phyloP scores from a whole-genome alignment of 2,113 vertebrate genomes.

The Corapipo altera region DNA sequence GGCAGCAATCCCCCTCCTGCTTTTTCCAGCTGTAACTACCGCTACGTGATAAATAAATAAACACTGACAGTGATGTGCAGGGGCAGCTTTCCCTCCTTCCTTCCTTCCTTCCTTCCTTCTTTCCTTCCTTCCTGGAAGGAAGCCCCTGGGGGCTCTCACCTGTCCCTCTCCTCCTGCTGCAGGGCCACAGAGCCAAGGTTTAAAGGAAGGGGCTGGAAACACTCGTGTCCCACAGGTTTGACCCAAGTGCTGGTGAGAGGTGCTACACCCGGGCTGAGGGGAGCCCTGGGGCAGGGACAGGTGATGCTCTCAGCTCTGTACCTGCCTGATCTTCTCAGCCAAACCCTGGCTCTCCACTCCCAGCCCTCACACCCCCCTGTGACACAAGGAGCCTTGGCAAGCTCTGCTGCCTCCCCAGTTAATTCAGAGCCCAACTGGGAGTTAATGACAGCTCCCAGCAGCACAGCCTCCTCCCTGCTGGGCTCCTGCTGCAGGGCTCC shows the following conservation, averaged over 20 bases:
- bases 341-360: fast-evolving
- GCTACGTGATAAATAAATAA: constrained; percentile 63
- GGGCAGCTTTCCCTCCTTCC: background rate
- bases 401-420: background rate
- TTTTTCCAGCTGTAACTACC: constrained; percentile 68
- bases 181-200: background rate
- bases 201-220: background rate
- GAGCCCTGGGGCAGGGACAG: background rate
- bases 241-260: fast-evolving
- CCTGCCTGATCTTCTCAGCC: background rate
- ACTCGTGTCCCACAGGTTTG: fast-evolving
- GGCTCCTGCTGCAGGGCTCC: background rate
- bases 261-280: fast-evolving
- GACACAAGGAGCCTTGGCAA: background rate
- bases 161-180: background rate
- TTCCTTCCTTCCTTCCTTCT: background rate
- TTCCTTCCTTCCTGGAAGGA: background rate
- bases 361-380: background rate
- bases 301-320: background rate
- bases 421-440: background rate
- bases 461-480: background rate
- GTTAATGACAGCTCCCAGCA: background rate
- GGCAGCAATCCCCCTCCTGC: background rate
- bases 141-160: background rate
- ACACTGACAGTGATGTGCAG: constrained; percentile 20